phyloP scores from a whole-genome alignment of 1,140 invertebrate genomes.

The Aphaenogaster floridana region DNA sequence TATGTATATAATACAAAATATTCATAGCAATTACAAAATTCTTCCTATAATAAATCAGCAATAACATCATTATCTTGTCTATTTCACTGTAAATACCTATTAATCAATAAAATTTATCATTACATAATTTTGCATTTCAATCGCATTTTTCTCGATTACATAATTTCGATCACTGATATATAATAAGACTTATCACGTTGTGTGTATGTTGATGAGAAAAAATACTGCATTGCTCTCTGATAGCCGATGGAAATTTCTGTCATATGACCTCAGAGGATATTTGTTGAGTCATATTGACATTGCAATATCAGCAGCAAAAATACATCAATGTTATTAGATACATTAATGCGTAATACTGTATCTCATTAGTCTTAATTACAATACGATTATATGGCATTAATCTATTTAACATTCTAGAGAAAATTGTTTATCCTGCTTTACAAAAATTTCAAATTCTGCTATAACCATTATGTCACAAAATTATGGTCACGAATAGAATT shows the following conservation, averaged over 20 bases:
- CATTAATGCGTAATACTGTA: background rate
- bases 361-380: conserved; percentile 27
- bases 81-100: conserved; percentile 1
- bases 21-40: conserved; percentile 17
- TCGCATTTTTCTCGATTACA: background rate
- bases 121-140: background rate
- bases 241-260: conserved; percentile 52
- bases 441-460: conserved; percentile 33
- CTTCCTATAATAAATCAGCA: background rate
- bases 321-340: background rate
- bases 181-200: conserved; percentile 32
- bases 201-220: conserved; percentile 24
- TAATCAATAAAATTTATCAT: conserved; percentile 36
- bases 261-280: background rate
- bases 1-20: conserved; percentile 40
- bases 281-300: conserved; percentile 3
- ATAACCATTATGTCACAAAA: conserved; percentile 29
- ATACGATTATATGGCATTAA: conserved; percentile 14
- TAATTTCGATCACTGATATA: background rate
- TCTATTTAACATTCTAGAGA: conserved; percentile 6
- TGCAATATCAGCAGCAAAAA: background rate
- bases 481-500: conserved; percentile 79
- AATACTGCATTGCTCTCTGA: conserved; percentile 36
- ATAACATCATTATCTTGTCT: background rate
- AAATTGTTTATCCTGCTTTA: conserved; percentile 4